Percentiles rank a stretch among this genome's conserved stretches.
Conservation (phyloP, 2,797 vertebrate genomes). For the Orientallactaga sibirica region DNA sequence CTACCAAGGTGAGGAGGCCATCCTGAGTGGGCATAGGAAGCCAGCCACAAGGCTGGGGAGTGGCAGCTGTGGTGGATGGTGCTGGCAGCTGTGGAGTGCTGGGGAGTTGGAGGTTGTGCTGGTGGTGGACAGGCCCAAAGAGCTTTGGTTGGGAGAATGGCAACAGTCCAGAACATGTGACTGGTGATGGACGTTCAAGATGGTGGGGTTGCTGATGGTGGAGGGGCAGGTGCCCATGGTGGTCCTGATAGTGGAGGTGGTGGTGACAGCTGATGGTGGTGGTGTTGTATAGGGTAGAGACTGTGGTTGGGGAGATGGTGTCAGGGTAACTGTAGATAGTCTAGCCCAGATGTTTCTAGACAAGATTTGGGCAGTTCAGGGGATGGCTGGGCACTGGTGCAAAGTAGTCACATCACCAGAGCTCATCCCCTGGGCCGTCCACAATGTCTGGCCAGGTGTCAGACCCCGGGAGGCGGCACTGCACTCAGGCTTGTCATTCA, state of each 20-base stretch:
- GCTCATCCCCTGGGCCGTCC: background rate
- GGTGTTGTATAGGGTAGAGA: background rate
- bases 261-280: background rate
- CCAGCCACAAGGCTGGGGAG: background rate
- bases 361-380: background rate
- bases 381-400: fast-evolving
- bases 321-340: too few relatives aligned
- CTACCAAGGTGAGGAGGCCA: background rate
- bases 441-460: background rate
- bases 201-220: too few relatives aligned
- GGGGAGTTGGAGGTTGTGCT: background rate
- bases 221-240: background rate
- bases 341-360: background rate
- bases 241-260: background rate
- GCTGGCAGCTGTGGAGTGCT: fast-evolving
- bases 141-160: too few relatives aligned
- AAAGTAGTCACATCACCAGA: fast-evolving
- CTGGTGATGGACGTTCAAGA: background rate
- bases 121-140: background rate
- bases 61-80: fast-evolving
- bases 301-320: background rate
- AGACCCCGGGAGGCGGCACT: too few relatives aligned
- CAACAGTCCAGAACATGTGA: too few relatives aligned
- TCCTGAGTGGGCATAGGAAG: background rate
- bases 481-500: background rate